phyloP scores from a whole-genome alignment of 2,888 invertebrate genomes.

The Cryptocephalus primarius region DNA sequence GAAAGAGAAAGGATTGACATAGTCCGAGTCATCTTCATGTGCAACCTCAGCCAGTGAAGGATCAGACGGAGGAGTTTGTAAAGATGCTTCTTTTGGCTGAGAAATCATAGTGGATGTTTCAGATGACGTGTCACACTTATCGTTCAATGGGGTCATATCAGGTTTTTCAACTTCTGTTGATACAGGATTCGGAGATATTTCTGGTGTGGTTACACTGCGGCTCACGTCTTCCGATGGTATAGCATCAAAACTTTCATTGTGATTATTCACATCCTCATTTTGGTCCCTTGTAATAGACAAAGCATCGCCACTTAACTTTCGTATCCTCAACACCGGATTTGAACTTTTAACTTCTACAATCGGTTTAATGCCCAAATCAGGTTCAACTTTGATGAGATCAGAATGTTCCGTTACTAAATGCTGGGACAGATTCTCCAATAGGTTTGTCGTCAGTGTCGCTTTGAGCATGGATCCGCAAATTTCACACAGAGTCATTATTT shows the following conservation, averaged over 20 bases:
- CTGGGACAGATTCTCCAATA: conserved; percentile 19
- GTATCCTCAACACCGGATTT: conserved; percentile 25
- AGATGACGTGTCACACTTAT: no score
- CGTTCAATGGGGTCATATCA: no score
- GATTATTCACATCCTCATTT: conserved; percentile 15
- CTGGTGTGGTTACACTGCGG: not conserved
- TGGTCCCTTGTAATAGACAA: conserved; percentile 26
- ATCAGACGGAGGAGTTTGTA: no score
- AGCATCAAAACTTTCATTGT: no score
- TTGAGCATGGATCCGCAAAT: conserved; percentile 14
- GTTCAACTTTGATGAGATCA: conserved; percentile 8
- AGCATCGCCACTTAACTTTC: conserved; percentile 40
- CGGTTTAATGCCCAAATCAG: not conserved
- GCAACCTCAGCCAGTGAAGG: not conserved
- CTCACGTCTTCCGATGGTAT: no score
- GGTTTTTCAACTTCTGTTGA: not conserved
- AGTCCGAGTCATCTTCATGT: conserved; percentile 20
- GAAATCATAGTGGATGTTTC: no score
- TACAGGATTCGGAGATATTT: not conserved
- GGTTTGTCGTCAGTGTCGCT: conserved; percentile 8
- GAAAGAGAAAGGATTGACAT: conserved; percentile 33
- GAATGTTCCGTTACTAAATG: conserved; percentile 18
- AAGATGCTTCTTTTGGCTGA: no score
- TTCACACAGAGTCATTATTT: conserved; percentile 14
- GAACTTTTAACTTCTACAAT: not conserved